Percentiles rank a stretch among this genome's conserved stretches.
Conservation (phyloP, 2,113 vertebrate species). For the Lates calcarifer region DNA sequence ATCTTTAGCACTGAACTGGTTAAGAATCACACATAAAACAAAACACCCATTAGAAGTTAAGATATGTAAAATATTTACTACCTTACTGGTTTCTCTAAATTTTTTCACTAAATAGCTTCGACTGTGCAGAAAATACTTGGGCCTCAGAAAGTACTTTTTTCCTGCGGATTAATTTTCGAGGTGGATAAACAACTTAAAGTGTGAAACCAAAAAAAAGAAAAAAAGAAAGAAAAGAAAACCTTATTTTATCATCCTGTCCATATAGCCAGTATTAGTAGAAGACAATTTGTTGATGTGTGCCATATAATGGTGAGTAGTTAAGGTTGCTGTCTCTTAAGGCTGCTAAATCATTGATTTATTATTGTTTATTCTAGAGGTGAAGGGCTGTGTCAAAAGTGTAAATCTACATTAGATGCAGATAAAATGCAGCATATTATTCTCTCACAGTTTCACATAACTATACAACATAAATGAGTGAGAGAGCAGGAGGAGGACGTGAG, state of each 20-base stretch:
- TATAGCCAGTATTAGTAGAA: background rate
- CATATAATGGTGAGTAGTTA: background rate
- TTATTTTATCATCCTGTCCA: background rate
- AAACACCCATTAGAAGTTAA: background rate
- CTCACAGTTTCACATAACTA: background rate
- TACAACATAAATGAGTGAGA: background rate
- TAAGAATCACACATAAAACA: background rate
- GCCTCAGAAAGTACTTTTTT: background rate
- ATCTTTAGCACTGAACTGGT: background rate
- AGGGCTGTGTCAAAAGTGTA: background rate
- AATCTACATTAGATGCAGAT: background rate
- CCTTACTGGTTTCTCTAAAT: background rate
- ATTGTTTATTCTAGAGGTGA: background rate
- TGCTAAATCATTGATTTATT: background rate
- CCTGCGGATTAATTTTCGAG: background rate
- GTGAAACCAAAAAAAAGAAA: too few relatives aligned
- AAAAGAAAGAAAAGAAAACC: too few relatives aligned
- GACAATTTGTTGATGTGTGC: background rate
- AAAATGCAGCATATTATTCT: background rate
- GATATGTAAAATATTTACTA: background rate
- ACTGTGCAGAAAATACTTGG: background rate
- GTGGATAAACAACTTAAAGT: background rate
- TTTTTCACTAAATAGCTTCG: background rate
- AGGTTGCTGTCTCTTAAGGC: background rate
- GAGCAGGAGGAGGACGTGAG: background rate